Base-by-base conservation (phyloP, 2,113 vertebrate species). In the Tetraodon nigroviridis region DNA sequence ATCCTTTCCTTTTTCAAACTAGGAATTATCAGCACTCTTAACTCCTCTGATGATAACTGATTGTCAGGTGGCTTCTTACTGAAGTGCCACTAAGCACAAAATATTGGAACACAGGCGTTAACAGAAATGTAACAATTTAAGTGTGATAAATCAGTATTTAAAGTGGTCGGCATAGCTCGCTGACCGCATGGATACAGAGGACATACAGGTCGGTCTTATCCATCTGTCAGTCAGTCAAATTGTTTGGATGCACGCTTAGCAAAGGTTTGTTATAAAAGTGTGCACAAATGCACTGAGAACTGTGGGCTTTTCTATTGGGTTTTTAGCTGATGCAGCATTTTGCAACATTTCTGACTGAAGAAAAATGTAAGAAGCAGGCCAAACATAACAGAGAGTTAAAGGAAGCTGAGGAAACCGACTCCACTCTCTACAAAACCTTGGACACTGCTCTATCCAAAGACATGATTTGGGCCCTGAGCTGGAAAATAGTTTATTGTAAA, bases 11-110 rank as follows among this genome's bases (percentile, higher is more conserved):
- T 78, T 78, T 78, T 64, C 67, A 71, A 56, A 64, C 55, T 21
- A 56, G 67, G 67, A 76, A 61, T 75, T 59, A 66, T 51, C 69
- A 41, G 55, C 66, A 53, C 67, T 71, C 48, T n/a, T 78, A 61
- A 76, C 76, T 58, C 48, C 58, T 71, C 46, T 50, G 69, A 64
- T 78, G 72, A 14, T 54, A 57, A 59, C 71, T 54, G 51, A 67
- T 27, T 44, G 69, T 57, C 59, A 72, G 69, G 67, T 45, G 57
- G 51, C 44, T 18, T 66, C 42, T 18, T 12, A 50, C 19, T 64
- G 42, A 57, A 65, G 64, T 61, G 75, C 48, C 63, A 80, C 45
- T 64, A 41, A 64, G 60, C 44, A 58, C 46, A 42, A 65, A 52
- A 53, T 68, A 47, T 77, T 54, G 40, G 57, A 74, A 52, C 58